A percentile compares a stretch with the other conserved stretches of the same genome.
Evolutionary conservation across 1,140 invertebrate genomes (phyloP).

Genomic region (Pararge aegeria): DNA sequence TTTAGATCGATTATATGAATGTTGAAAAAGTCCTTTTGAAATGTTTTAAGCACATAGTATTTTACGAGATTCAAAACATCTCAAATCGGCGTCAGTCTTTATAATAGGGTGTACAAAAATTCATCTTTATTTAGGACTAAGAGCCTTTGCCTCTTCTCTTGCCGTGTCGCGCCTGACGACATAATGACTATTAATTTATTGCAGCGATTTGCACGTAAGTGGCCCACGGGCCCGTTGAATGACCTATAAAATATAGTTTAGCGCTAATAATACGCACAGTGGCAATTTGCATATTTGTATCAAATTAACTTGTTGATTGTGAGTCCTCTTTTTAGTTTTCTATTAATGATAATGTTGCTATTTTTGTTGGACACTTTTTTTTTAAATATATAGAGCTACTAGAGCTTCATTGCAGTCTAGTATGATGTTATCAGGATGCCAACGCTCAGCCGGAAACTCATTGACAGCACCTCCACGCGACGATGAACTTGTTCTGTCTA

Average conservation of each 20-base stretch:
- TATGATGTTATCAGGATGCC: too few species aligned
- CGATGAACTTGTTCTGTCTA: too few species aligned
- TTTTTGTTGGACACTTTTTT: too few species aligned
- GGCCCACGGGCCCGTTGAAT: constrained; percentile 4
- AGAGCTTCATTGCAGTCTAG: too few species aligned
- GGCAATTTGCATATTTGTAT: constrained; percentile 2
- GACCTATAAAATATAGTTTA: constrained; percentile 11
- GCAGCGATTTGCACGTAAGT: constrained; percentile 4
- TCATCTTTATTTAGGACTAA: constrained; percentile 7
- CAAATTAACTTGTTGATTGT: neutral
- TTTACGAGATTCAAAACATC: too few species aligned
- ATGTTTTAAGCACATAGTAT: too few species aligned
- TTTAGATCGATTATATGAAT: too few species aligned
- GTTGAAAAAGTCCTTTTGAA: too few species aligned
- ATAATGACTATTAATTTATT: constrained; percentile 14
- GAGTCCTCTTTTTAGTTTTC: neutral
- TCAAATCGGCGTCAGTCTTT: constrained; percentile 26
- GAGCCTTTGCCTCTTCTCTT: neutral
- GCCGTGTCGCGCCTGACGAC: neutral
- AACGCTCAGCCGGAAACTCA: too few species aligned
- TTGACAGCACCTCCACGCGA: too few species aligned
- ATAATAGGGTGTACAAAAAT: constrained; percentile 41
- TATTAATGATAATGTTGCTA: neutral
- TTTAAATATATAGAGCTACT: too few species aligned
- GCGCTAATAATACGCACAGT: constrained; percentile 2